These are phyloP conservation scores for Campaea margaritaria DNA, from an alignment of 2,888 invertebrate species.

Conservation along the genomic window DNA sequence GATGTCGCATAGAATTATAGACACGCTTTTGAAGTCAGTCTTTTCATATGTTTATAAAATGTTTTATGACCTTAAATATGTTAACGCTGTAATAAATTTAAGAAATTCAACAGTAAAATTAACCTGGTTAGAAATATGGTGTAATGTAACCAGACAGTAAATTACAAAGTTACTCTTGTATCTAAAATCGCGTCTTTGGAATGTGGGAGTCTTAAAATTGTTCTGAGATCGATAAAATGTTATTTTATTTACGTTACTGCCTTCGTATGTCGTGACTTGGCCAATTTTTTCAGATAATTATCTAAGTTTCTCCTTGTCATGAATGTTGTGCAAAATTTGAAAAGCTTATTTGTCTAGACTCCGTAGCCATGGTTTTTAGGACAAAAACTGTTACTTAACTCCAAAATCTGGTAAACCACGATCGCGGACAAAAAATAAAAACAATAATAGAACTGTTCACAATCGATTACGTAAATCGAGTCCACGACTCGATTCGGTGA, in stretches of 20 bases:
- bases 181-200: background rate
- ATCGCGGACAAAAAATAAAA: constrained; percentile 52
- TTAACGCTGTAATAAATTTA: too few species aligned
- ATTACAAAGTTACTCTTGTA: background rate
- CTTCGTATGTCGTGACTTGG: constrained; percentile 19
- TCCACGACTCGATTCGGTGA: constrained; percentile 54
- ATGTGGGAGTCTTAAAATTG: constrained; percentile 9
- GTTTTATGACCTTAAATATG: too few species aligned
- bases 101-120: too few species aligned
- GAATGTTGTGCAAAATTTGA: constrained; percentile 28
- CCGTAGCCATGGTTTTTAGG: constrained; percentile 37
- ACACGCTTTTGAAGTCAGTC: constrained; percentile 3
- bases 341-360: constrained; percentile 39
- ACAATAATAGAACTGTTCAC: constrained; percentile 53
- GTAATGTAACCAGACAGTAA: background rate
- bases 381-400: constrained; percentile 53
- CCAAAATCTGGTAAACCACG: constrained; percentile 53
- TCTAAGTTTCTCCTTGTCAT: constrained; percentile 25
- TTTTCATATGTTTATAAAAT: background rate
- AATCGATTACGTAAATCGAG: constrained; percentile 65
- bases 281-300: constrained; percentile 22
- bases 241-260: background rate
- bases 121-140: too few species aligned
- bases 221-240: constrained; percentile 21
- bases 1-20: constrained; percentile 14